Conservation (phyloP, 2,888 invertebrate species). For the Andrena flavipes region DNA sequence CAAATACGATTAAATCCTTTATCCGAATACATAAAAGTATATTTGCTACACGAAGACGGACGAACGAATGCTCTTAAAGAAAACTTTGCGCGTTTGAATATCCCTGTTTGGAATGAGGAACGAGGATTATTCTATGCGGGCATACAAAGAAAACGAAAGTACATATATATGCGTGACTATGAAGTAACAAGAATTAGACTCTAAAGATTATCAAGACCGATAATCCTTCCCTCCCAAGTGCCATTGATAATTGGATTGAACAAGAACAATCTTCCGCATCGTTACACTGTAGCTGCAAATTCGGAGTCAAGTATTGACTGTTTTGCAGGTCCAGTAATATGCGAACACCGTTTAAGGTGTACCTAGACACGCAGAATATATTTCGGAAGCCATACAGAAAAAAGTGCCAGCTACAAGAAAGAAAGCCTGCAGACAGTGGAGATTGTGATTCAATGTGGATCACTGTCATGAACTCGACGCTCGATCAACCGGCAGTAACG, state of each 20-base stretch:
- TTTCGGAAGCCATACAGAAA: slow-evolving; percentile 73
- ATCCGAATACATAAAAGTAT: background rate
- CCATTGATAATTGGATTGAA: slow-evolving; percentile 55
- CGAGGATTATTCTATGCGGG: slow-evolving; percentile 35
- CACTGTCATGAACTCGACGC: slow-evolving; percentile 57
- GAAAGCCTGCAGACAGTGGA: slow-evolving; percentile 50
- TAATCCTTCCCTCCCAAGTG: slow-evolving; percentile 42
- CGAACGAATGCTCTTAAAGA: slow-evolving; percentile 26
- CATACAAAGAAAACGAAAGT: slow-evolving; percentile 37
- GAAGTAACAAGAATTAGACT: slow-evolving; percentile 55
- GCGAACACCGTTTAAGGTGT: slow-evolving; percentile 77
- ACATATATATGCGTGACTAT: slow-evolving; percentile 26
- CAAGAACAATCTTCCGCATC: slow-evolving; percentile 50
- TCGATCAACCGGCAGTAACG: slow-evolving; percentile 51
- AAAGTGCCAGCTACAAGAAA: slow-evolving; percentile 54
- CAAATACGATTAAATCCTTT: slow-evolving; percentile 17
- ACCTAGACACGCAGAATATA: slow-evolving; percentile 76
- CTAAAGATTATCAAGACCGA: slow-evolving; percentile 54
- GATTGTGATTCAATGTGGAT: slow-evolving; percentile 71
- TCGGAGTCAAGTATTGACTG: slow-evolving; percentile 80
- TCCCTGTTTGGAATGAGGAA: slow-evolving; percentile 35
- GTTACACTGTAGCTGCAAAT: slow-evolving; percentile 54
- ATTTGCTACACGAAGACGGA: slow-evolving; percentile 20
- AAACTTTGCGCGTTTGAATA: slow-evolving; percentile 29
- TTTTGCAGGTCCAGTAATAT: slow-evolving; percentile 82